phyloP scores from a whole-genome alignment of 2,888 invertebrate species.

The Tenodera sinensis region DNA sequence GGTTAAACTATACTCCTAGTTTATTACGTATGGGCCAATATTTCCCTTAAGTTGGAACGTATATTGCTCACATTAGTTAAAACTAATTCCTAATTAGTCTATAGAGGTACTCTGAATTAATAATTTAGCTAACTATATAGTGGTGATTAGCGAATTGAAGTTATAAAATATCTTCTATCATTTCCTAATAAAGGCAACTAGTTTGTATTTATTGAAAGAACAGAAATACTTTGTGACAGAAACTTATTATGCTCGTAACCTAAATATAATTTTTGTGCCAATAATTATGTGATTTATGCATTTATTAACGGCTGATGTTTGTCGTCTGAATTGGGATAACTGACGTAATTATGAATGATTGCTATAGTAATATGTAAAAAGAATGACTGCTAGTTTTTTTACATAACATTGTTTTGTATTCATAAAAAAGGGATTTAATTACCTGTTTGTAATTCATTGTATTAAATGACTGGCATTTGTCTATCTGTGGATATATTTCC shows the following conservation, averaged over 20 bases:
- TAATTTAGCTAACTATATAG: background rate
- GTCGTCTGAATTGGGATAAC: background rate
- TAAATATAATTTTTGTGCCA: background rate
- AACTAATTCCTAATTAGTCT: background rate
- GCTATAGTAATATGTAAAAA: background rate
- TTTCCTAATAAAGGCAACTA: background rate
- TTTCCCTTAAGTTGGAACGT: background rate
- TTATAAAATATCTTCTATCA: background rate
- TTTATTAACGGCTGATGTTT: background rate
- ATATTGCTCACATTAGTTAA: background rate
- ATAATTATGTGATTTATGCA: background rate
- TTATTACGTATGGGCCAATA: background rate
- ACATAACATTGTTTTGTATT: background rate
- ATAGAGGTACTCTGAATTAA: background rate
- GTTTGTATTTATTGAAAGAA: background rate
- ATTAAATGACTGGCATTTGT: background rate
- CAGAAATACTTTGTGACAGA: background rate
- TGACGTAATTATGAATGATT: background rate
- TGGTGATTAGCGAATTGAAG: background rate
- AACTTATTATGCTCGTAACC: background rate
- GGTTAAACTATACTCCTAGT: background rate
- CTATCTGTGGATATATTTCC: background rate
- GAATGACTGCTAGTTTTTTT: background rate
- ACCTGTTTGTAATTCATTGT: background rate
- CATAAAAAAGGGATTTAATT: background rate